phyloP scores from a whole-genome alignment of 2,888 invertebrate genomes.

The Heliconius charithonia region DNA sequence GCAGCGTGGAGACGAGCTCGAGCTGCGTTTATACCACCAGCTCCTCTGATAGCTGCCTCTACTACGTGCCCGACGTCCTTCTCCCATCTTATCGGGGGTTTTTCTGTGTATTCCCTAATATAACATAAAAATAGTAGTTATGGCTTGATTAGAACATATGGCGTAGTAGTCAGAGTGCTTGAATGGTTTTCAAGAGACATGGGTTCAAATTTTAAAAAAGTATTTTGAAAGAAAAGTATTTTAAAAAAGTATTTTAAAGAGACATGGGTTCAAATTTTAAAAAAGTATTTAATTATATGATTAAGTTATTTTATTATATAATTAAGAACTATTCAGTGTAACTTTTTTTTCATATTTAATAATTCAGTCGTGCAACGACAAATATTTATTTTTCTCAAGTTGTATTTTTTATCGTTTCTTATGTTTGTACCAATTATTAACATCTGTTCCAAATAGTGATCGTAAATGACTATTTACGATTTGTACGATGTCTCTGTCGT shows the following conservation, averaged over 20 bases:
- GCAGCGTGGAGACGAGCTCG: slow-evolving; percentile 76
- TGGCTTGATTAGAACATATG: not conserved
- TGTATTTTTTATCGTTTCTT: too few species aligned
- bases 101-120: slow-evolving; percentile 40
- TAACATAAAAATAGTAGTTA: not conserved
- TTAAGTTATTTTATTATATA: not conserved
- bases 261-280: not conserved
- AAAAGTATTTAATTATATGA: too few species aligned
- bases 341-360: too few species aligned
- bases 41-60: slow-evolving; percentile 82
- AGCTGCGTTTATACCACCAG: slow-evolving; percentile 73
- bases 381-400: too few species aligned
- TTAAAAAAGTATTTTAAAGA: not conserved
- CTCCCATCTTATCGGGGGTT: slow-evolving; percentile 65
- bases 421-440: too few species aligned
- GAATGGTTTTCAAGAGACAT: not conserved
- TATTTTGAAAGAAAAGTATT: too few species aligned
- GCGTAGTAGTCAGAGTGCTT: not conserved
- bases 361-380: too few species aligned
- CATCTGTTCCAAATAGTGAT: too few species aligned
- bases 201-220: not conserved
- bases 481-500: too few species aligned
- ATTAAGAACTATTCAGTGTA: too few species aligned
- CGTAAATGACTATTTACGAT: too few species aligned
- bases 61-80: slow-evolving; percentile 83